A percentile compares a stretch with the other conserved stretches of the same genome.
Evolutionary conservation across 1,140 invertebrate species (phyloP).

Genomic region (Lasaia peninsularis): DNA sequence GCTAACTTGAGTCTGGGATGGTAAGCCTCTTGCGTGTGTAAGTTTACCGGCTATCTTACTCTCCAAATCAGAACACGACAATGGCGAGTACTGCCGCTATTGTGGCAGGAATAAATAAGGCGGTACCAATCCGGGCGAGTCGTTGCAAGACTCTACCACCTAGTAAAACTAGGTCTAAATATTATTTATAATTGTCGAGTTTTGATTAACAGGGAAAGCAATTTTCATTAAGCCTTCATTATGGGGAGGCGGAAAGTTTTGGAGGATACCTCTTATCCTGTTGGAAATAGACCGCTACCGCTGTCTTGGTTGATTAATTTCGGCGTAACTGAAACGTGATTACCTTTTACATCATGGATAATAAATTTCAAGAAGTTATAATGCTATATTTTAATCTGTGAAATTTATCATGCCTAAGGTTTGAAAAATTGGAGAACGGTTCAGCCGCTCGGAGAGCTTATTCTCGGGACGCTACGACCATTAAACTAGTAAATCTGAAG

Average conservation of each 20-base stretch:
- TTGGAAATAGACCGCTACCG: conserved; percentile 18
- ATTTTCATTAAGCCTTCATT: conserved; percentile 50
- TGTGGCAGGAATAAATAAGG: too few species aligned
- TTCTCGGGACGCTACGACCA: too few species aligned
- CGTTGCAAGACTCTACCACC: too few species aligned
- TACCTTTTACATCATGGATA: conserved; percentile 27
- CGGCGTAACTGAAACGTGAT: conserved; percentile 20
- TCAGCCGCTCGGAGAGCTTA: too few species aligned
- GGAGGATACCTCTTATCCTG: conserved; percentile 24
- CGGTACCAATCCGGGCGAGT: too few species aligned
- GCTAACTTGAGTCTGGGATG: too few species aligned
- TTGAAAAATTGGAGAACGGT: too few species aligned
- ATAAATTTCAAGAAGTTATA: conserved; percentile 18
- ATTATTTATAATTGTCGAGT: conserved; percentile 38
- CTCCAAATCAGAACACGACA: too few species aligned
- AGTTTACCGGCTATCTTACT: too few species aligned
- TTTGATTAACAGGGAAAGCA: conserved; percentile 25
- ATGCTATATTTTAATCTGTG: background rate
- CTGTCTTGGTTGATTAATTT: conserved; percentile 40
- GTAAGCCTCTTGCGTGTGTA: too few species aligned
- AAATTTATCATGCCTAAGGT: background rate
- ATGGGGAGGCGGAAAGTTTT: conserved; percentile 36
- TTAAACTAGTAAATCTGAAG: too few species aligned
- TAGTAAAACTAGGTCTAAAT: background rate
- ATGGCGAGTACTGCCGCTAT: too few species aligned